Evolutionary conservation across 2,113 vertebrate genomes (phyloP).

Genomic region (Cygnus atratus): DNA sequence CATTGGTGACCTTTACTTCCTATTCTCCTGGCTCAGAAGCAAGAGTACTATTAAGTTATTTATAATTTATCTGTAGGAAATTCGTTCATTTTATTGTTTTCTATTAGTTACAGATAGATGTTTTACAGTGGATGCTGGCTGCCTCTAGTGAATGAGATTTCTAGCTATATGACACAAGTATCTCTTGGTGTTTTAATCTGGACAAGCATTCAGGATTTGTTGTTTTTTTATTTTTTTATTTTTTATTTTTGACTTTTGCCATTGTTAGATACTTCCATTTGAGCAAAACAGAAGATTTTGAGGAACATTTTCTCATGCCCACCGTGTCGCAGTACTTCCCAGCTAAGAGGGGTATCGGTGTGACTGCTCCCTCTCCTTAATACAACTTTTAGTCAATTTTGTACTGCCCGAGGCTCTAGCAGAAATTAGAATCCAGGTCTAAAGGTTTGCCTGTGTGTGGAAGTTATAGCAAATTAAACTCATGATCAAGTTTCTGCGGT

Average conservation of each 20-base stretch:
- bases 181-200: not conserved
- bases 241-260: not conserved
- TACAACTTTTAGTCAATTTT: not conserved
- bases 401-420: slow-evolving; percentile 4
- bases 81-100: not conserved
- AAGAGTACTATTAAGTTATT: not conserved
- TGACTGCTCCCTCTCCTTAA: not conserved
- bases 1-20: not conserved
- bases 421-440: slow-evolving; percentile 30
- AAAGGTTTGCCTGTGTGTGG: slow-evolving; percentile 18
- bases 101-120: fast-evolving
- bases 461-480: slow-evolving; percentile 58
- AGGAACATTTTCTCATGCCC: fast-evolving
- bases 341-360: fast-evolving
- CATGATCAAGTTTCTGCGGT: slow-evolving; percentile 48
- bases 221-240: no score
- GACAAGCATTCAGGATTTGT: not conserved
- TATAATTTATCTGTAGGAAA: not conserved
- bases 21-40: not conserved
- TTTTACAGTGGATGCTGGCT: not conserved
- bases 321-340: not conserved
- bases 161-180: not conserved
- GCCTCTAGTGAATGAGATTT: not conserved
- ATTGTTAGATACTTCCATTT: not conserved
- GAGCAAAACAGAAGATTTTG: not conserved